Conservation (phyloP, 2,888 invertebrate species). For the Dasypogon diadema region DNA sequence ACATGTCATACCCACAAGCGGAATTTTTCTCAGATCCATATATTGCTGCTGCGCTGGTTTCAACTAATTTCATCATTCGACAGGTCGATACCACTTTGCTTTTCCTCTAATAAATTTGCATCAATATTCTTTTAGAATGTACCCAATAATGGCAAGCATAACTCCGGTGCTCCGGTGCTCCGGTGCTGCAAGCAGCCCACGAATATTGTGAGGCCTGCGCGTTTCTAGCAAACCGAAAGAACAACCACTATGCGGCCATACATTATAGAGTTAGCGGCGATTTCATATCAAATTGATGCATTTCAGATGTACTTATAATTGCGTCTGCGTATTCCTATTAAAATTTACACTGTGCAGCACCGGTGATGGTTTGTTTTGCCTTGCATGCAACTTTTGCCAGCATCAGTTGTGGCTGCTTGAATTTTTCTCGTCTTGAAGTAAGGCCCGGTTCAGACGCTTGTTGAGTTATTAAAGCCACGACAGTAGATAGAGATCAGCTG, state of each 20-base stretch:
- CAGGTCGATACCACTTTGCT: neutral
- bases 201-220: neutral
- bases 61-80: neutral
- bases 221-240: neutral
- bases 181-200: neutral
- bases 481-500: constrained; percentile 19
- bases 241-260: neutral
- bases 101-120: neutral
- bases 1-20: neutral
- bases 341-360: constrained; percentile 28
- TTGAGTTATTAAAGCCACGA: constrained; percentile 42
- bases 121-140: neutral
- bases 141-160: neutral
- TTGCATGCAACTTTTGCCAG: constrained; percentile 16
- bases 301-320: constrained; percentile 41
- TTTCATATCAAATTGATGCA: constrained; percentile 39
- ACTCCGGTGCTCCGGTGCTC: neutral
- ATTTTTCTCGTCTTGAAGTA: constrained; percentile 23
- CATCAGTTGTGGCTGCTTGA: constrained; percentile 3
- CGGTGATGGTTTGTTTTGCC: neutral
- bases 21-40: neutral
- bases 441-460: constrained; percentile 16
- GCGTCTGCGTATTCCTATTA: constrained; percentile 43
- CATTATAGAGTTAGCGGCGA: neutral
- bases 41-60: neutral